phyloP scores from a whole-genome alignment of 30 jellyfish, hydroid and myxozoan genomes.

The Hydra vulgaris region DNA sequence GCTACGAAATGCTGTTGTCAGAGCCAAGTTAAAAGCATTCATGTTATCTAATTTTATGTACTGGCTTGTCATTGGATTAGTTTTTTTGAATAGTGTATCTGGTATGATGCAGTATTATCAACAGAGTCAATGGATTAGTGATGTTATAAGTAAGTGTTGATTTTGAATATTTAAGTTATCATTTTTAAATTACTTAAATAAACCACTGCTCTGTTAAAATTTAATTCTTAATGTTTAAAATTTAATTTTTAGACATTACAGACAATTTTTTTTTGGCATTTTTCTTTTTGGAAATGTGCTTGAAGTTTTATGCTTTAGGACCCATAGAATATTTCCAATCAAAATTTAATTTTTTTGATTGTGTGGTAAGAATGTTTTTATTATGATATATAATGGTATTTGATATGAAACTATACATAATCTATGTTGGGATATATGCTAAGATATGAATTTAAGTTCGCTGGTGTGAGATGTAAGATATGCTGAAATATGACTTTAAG shows the following conservation, averaged over 20 bases:
- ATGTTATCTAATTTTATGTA: constrained; percentile 28
- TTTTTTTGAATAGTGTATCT: constrained; percentile 48
- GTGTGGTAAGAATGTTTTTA: constrained; percentile 75
- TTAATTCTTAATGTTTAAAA: too few species aligned
- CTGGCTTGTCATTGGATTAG: constrained; percentile 66
- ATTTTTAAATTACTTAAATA: too few species aligned
- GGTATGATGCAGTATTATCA: constrained; percentile 77
- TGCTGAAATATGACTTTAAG: too few species aligned
- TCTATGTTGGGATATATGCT: too few species aligned
- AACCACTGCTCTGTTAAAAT: not conserved
- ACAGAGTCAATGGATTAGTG: constrained; percentile 47
- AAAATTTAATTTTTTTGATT: constrained; percentile 70
- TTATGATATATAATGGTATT: too few species aligned
- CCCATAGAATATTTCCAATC: constrained; percentile 74
- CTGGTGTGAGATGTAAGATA: too few species aligned
- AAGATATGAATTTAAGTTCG: too few species aligned
- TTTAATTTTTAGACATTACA: constrained; percentile 51
- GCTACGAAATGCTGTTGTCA: constrained; percentile 7
- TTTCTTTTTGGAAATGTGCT: constrained; percentile 80
- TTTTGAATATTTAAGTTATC: too few species aligned
- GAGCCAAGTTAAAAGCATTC: constrained; percentile 25
- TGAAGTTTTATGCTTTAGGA: constrained; percentile 79
- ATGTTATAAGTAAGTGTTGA: constrained; percentile 13
- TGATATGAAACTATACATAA: too few species aligned
- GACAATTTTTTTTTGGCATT: constrained; percentile 63